These are phyloP conservation scores for Oryzias celebensis DNA, from an alignment of 2,113 vertebrate genomes.

Conservation along the genomic window DNA sequence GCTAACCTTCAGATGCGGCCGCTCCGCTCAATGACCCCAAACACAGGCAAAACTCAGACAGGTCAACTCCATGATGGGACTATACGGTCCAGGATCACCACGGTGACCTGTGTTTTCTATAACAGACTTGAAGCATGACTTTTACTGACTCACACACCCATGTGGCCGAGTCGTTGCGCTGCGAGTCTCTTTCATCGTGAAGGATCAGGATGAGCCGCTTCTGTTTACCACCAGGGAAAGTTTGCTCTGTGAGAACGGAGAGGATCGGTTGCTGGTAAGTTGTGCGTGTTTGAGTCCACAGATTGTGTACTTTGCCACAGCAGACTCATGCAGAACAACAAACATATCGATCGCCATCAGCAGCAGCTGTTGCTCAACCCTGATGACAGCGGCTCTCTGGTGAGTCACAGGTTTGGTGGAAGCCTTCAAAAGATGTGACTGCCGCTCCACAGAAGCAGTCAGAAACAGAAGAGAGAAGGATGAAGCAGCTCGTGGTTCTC, in stretches of 20 bases:
- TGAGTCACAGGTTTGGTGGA: conserved; percentile 14
- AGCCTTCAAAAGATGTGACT: conserved; percentile 25
- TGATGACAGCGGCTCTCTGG: neutral
- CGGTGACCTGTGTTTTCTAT: too few relatives aligned
- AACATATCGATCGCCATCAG: conserved; percentile 3
- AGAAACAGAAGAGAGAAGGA: conserved; percentile 18
- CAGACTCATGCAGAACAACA: conserved; percentile 13
- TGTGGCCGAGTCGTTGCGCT: too few relatives aligned
- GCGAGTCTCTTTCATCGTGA: too few relatives aligned
- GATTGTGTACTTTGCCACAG: neutral
- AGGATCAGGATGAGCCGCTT: too few relatives aligned
- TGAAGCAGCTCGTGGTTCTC: conserved; percentile 38
- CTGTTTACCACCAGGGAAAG: too few relatives aligned
- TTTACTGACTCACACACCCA: too few relatives aligned
- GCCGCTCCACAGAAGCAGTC: conserved; percentile 24
- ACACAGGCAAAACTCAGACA: too few relatives aligned
- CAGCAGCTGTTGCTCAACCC: conserved; percentile 29
- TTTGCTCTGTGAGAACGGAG: neutral
- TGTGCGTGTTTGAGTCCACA: neutral
- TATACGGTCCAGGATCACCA: too few relatives aligned
- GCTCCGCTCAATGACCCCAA: too few relatives aligned
- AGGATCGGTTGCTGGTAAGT: neutral
- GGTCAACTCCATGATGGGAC: too few relatives aligned
- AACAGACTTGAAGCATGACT: too few relatives aligned
- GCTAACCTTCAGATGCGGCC: too few relatives aligned